phyloP scores from a whole-genome alignment of 2,888 invertebrate genomes.

The Drosophila conformis region DNA sequence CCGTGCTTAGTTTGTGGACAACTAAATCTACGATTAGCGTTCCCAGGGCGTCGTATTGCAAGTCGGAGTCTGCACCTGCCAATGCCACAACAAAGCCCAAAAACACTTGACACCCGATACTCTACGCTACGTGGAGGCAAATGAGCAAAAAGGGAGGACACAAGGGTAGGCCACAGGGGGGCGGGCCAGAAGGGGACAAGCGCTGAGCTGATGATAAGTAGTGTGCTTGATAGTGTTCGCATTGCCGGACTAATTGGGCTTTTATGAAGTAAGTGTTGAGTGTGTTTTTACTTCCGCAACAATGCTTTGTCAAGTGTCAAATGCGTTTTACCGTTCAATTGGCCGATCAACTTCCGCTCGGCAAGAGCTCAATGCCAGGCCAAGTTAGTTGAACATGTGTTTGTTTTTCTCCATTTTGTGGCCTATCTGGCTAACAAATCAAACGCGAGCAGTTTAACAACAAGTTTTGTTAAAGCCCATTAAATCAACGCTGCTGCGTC shows the following conservation, averaged over 20 bases:
- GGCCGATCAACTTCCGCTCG: constrained; percentile 60
- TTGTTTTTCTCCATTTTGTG: constrained; percentile 23
- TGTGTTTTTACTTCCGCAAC: constrained; percentile 47
- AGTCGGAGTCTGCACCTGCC: constrained; percentile 56
- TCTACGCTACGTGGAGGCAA: not conserved
- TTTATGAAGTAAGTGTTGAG: constrained; percentile 23
- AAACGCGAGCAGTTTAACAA: constrained; percentile 66
- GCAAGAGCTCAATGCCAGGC: constrained; percentile 54
- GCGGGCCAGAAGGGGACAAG: not conserved
- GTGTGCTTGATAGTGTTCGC: constrained; percentile 25
- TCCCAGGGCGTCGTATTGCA: constrained; percentile 73
- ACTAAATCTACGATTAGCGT: constrained; percentile 29
- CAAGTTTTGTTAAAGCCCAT: constrained; percentile 59
- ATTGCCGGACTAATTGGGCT: constrained; percentile 52
- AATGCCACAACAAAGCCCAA: constrained; percentile 28
- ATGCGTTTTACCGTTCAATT: constrained; percentile 50
- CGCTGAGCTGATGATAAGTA: constrained; percentile 18
- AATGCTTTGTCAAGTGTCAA: constrained; percentile 50
- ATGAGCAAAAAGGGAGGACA: constrained; percentile 28
- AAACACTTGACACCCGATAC: constrained; percentile 65
- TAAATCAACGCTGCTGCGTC: constrained; percentile 30
- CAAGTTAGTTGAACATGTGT: not conserved
- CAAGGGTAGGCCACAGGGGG: constrained; percentile 23
- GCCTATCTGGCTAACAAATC: constrained; percentile 60
- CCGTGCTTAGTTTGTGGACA: not conserved